A percentile compares a stretch with the other conserved stretches of the same genome.
Evolutionary conservation across 1,140 invertebrate genomes (phyloP).

Genomic region (Hyles euphorbiae): DNA sequence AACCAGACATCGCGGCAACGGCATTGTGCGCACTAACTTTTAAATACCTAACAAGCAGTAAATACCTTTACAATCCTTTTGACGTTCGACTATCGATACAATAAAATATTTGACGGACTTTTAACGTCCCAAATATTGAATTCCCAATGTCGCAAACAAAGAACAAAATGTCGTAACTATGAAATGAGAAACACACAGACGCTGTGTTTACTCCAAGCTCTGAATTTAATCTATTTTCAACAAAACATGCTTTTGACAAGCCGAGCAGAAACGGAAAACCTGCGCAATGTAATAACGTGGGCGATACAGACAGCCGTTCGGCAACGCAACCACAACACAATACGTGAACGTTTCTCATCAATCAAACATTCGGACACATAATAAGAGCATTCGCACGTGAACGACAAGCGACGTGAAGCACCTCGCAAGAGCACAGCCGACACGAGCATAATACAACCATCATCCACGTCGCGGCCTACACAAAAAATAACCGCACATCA

Average conservation of each 20-base stretch:
- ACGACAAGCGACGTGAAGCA: conserved; percentile 18
- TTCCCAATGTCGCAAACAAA: conserved; percentile 1
- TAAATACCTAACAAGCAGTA: no score
- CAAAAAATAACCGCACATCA: conserved; percentile 58
- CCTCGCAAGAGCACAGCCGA: conserved; percentile 52
- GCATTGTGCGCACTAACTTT: no score
- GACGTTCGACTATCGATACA: no score
- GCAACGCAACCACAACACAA: conserved; percentile 1
- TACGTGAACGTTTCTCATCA: conserved; percentile 16
- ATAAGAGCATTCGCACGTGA: conserved; percentile 36
- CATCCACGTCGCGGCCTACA: conserved; percentile 31
- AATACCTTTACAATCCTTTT: no score
- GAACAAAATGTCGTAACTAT: conserved; percentile 1
- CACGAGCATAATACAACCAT: conserved; percentile 70
- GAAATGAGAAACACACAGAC: conserved; percentile 6
- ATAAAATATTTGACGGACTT: no score
- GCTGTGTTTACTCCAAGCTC: conserved; percentile 2
- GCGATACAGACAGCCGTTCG: not conserved
- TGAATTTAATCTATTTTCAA: conserved; percentile 11
- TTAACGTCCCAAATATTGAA: not conserved
- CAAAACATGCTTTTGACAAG: conserved; percentile 9
- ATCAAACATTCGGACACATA: conserved; percentile 34
- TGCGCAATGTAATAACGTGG: conserved; percentile 4
- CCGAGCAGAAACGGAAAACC: conserved; percentile 7
- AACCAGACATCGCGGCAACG: no score